A percentile compares a stretch with the other conserved stretches of the same genome.
phyloP scores from a whole-genome alignment of 2,113 vertebrate species.

The Suncus etruscus region DNA sequence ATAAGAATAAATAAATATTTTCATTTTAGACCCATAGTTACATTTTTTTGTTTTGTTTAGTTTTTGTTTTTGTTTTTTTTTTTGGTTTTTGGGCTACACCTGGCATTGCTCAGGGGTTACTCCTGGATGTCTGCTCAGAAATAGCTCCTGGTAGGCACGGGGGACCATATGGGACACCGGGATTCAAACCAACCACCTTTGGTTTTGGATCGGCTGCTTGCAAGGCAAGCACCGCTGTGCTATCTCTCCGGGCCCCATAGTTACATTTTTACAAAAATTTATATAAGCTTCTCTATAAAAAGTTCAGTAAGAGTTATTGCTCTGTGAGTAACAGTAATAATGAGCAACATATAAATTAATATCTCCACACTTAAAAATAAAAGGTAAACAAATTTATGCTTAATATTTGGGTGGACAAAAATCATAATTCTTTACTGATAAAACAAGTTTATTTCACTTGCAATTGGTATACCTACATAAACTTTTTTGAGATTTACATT shows the following conservation, averaged over 20 bases:
- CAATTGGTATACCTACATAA: not conserved
- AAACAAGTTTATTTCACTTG: not conserved
- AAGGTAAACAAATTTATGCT: not conserved
- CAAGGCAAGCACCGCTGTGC: no score
- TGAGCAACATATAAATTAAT: not conserved
- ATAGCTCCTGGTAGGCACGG: no score
- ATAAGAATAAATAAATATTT: not conserved
- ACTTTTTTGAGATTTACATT: not conserved
- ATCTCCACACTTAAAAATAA: not conserved
- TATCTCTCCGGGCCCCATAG: not conserved
- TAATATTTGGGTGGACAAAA: not conserved
- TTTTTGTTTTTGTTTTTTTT: no score
- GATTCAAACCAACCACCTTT: no score
- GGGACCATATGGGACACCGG: no score
- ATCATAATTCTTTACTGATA: not conserved
- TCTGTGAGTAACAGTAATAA: not conserved
- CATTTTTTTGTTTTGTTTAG: not conserved
- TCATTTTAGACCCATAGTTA: not conserved
- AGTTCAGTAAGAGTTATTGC: not conserved
- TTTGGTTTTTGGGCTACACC: no score
- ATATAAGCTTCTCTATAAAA: not conserved
- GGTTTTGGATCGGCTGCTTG: no score
- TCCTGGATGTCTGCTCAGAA: no score
- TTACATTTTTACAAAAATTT: constrained; percentile 2
- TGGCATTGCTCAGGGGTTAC: no score